Evolutionary conservation across 2,888 invertebrate species (phyloP), one percentile per base, ranked within the genome.

Genomic region (Galeruca laticollis): DNA sequence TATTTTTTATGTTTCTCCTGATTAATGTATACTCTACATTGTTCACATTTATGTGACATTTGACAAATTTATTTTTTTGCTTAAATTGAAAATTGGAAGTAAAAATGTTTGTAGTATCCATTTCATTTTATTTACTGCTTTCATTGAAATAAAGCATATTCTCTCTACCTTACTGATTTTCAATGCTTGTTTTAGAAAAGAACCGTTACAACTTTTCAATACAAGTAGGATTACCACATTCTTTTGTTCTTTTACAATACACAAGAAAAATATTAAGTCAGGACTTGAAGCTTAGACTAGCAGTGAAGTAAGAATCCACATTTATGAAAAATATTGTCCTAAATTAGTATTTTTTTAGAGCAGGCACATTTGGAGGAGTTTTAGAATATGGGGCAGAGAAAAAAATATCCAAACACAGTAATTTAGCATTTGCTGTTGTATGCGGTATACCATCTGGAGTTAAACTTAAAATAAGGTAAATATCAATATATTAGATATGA

Each of bases 321-420:
- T 47, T 47, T 35, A 60, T 57, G 10, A 31, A 35, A 47, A 15
- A 8, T 2, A 15, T 9, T 2, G 9, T 10, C 18, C 9, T 47
- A 47, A 47, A 18, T 47, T 47, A 9, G 10, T 18, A 40, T 47
- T 47, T 47, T 26, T 84, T n/a, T 82, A 95, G 95, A 84, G 87
- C 91, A 54, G 96, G 97, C 13, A 94, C 95, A 0, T 94, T 96
- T 84, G 97, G 97, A 6, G 92, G 92, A 2, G 87, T 94, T 67
- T 87, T 96, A 0, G 97, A 98, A 82, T 98, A 97, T 82, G 97
- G 97, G 0, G 93, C 94, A 1, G 97, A 98, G 82, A 97, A 97
- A 80, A 96, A 95, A 84, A 90, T 98, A 33, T 96, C 97, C 0
- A 92, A 95, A 84, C 94, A 96, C 81, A 97, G 94, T 82, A 92